Conservation (phyloP, 2,888 invertebrate species). For the Perizoma flavofasciatum region DNA sequence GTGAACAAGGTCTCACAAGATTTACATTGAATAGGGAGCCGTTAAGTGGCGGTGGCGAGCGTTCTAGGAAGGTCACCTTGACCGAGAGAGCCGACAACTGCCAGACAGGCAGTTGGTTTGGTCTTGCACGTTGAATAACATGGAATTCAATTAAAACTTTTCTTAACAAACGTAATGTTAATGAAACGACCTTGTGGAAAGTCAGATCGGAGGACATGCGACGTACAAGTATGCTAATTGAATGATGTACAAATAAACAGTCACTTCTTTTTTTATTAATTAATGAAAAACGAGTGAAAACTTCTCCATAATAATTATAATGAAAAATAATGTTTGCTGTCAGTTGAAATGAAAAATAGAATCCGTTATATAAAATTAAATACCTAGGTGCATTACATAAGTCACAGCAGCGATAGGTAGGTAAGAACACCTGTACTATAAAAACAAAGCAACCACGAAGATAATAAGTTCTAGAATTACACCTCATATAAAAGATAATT, state of each 20-base stretch:
- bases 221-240: slow-evolving; percentile 11
- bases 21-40: slow-evolving; percentile 78
- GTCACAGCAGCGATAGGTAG: slow-evolving; percentile 27
- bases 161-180: slow-evolving; percentile 38
- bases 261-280: too few relatives aligned
- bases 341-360: slow-evolving; percentile 35
- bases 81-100: slow-evolving; percentile 45
- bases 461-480: slow-evolving; percentile 45
- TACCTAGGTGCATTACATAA: slow-evolving; percentile 32
- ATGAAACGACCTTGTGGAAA: slow-evolving; percentile 38
- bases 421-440: slow-evolving; percentile 15
- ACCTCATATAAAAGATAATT: slow-evolving; percentile 46
- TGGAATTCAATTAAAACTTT: slow-evolving; percentile 42
- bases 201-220: slow-evolving; percentile 29
- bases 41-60: slow-evolving; percentile 62
- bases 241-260: background rate
- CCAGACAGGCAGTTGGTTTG: slow-evolving; percentile 48
- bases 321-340: slow-evolving; percentile 8
- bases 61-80: slow-evolving; percentile 77
- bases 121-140: slow-evolving; percentile 49
- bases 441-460: slow-evolving; percentile 40
- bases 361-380: slow-evolving; percentile 15
- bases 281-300: too few relatives aligned
- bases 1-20: slow-evolving; percentile 64
- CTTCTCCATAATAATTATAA: too few relatives aligned